Conservation (phyloP, 2,113 vertebrate species). For the Gymnobelideus leadbeateri region DNA sequence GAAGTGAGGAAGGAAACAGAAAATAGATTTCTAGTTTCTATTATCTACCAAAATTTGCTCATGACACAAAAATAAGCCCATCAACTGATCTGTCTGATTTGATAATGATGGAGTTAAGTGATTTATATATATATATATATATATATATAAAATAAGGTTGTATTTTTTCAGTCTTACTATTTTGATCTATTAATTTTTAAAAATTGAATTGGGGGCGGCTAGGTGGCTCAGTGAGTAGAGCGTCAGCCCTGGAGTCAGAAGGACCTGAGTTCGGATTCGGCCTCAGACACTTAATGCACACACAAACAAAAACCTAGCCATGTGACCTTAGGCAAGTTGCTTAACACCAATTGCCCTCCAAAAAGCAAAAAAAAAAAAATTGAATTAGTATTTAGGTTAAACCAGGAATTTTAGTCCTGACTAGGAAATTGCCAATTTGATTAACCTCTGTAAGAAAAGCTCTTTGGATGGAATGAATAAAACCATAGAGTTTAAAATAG, state of each 20-base stretch:
- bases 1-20: constrained; percentile 12
- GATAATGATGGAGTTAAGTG: neutral
- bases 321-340: no score
- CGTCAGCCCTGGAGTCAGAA: no score
- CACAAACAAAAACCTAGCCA: no score
- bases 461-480: neutral
- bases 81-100: constrained; percentile 9
- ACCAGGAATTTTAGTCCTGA: neutral
- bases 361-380: no score
- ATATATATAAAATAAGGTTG: no score
- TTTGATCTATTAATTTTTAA: constrained; percentile 14
- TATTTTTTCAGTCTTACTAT: constrained; percentile 20
- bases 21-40: constrained; percentile 6
- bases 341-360: no score
- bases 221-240: no score
- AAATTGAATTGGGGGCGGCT: no score
- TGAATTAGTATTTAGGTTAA: neutral
- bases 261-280: no score
- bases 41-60: constrained; percentile 18
- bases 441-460: neutral
- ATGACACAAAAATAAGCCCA: neutral
- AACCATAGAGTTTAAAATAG: constrained; percentile 26
- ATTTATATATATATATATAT: no score
- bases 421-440: constrained; percentile 6
- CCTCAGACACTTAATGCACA: no score